phyloP scores from a whole-genome alignment of 2,888 invertebrate species.

The Amphiduros pacificus region DNA sequence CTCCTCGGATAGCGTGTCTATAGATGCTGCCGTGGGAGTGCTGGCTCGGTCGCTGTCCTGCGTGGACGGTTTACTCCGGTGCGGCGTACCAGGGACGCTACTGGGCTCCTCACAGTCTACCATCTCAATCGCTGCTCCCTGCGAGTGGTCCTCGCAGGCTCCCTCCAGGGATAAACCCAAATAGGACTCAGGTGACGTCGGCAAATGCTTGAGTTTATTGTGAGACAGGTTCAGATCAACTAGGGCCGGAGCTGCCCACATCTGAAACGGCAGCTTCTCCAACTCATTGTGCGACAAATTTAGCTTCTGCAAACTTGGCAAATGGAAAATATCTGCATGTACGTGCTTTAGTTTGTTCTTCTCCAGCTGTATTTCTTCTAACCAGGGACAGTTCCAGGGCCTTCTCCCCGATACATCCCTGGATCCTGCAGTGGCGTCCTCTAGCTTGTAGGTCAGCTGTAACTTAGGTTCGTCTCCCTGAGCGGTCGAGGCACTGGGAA shows the following conservation, averaged over 20 bases:
- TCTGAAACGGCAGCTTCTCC: constrained; percentile 75
- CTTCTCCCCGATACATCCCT: no score
- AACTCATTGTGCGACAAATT: constrained; percentile 95
- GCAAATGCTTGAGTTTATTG: constrained; percentile 79
- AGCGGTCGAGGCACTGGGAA: neutral
- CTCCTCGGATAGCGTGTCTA: neutral
- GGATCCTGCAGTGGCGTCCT: neutral
- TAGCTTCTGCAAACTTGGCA: constrained; percentile 77
- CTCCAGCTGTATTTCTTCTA: constrained; percentile 90
- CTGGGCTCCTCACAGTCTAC: neutral
- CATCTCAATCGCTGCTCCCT: neutral
- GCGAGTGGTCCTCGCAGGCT: neutral
- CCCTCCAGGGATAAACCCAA: neutral
- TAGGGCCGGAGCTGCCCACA: constrained; percentile 86
- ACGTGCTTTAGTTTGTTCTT: constrained; percentile 78
- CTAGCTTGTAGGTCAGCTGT: neutral
- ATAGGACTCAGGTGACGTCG: neutral
- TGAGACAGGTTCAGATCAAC: constrained; percentile 86
- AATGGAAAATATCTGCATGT: constrained; percentile 72
- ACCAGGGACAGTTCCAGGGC: constrained; percentile 65
- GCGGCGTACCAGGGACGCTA: neutral
- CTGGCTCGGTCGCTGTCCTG: neutral
- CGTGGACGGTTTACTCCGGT: neutral
- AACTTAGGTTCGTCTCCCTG: neutral
- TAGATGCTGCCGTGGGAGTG: neutral